Evolutionary conservation across 2,888 invertebrate species (phyloP), one percentile per base, ranked within the genome.

Genomic region (Hipparchia semele): DNA sequence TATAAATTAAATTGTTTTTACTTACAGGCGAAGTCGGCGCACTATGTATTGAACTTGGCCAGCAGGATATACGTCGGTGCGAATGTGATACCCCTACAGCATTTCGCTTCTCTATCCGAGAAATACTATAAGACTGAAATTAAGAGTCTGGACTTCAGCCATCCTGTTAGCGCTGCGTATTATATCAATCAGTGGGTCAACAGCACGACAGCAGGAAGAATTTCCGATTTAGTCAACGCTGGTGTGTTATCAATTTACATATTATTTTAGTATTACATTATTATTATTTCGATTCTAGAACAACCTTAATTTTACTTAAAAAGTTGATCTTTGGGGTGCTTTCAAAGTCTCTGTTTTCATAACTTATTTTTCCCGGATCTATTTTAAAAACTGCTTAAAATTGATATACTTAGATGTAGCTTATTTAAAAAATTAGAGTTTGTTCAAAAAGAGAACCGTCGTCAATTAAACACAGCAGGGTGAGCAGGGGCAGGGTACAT

Each of bases 181-280:
- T 86, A 89, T 7, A 97, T 99, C 74, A 99, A 99, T 82, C 81
- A 89, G 0, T 99, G 98, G 98, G 97, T 98, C 1, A 94, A 95
- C 49, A 95, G 96, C 73, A 90, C 96, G 9, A 99, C 99, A 0
- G 92, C 95, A 8, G 96, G 96, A 10, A 96, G 95, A 79, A 96
- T 99, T 54, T 90, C 94, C 9, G 94, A 96, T 80, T 86, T 97
- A 68, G 95, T 97, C 7, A 89, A 90, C 9, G 92, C 95, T 81
- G 96, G 97, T 95, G 73, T 12, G 66, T 51, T 54, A 45, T 60
- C 13, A 49, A 23, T 45, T 39, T 39, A 39, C 23, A 39, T 5
- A 5, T 39, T 4, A 39, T 39, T 39, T 2, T 39, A 39, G 39
- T 39, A 39, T 39, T 4, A 39, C n/a, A n/a, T n/a, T n/a, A 23